Percentiles rank a stretch among this genome's conserved stretches.
Conservation (phyloP, 2,113 vertebrate species). For the Columba livia region DNA sequence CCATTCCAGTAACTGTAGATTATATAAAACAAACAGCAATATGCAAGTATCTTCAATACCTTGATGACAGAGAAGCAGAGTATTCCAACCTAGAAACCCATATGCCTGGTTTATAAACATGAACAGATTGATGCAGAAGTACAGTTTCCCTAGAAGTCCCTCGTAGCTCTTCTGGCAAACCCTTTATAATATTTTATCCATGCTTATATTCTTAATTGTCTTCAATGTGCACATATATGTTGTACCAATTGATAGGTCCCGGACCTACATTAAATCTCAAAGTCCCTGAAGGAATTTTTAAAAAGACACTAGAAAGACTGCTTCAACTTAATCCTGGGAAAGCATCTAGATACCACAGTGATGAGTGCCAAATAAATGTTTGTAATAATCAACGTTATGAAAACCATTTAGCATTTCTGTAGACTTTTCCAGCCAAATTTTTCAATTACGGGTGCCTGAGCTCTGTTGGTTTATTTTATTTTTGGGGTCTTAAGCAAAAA, state of each 20-base stretch:
- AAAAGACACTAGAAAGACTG: neutral
- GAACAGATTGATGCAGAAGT: neutral
- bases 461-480: neutral
- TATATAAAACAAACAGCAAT: neutral
- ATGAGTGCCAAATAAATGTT: neutral
- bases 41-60: neutral
- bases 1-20: neutral
- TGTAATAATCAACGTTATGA: neutral
- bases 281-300: neutral
- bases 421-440: neutral
- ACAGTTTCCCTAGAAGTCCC: neutral
- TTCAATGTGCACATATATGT: neutral
- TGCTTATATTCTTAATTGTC: neutral
- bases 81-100: neutral
- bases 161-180: neutral
- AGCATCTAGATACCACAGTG: neutral
- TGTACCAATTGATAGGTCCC: neutral
- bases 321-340: neutral
- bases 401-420: neutral
- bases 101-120: neutral
- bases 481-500: neutral
- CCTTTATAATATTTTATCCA: neutral
- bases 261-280: neutral
- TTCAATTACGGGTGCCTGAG: neutral
- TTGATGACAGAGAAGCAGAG: neutral